phyloP scores from a whole-genome alignment of 2,888 invertebrate species.

The Lasioglossum figueresi region DNA sequence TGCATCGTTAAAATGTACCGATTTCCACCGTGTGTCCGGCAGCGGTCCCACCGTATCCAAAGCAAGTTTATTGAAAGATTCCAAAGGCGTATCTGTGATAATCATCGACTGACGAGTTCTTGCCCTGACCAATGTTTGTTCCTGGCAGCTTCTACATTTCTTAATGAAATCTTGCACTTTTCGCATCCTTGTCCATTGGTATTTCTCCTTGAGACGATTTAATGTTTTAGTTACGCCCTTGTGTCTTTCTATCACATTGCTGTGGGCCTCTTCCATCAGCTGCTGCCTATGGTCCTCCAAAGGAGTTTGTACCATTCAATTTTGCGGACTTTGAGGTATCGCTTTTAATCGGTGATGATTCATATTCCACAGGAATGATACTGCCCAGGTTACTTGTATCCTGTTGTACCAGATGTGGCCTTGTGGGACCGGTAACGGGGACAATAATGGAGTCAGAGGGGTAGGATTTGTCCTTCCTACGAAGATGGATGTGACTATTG shows the following conservation, averaged over 20 bases:
- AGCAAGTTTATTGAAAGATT: constrained; percentile 3
- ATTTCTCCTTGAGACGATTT: not conserved
- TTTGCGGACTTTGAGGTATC: not conserved
- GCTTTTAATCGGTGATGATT: not conserved
- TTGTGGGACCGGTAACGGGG: not conserved
- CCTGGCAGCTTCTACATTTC: constrained; percentile 18
- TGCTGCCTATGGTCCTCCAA: not conserved
- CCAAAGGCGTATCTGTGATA: not conserved
- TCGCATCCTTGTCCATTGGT: not conserved
- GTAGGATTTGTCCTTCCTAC: not conserved
- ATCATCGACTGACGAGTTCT: constrained; percentile 13
- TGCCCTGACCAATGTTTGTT: not conserved
- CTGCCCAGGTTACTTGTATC: not conserved
- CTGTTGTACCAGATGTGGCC: not conserved
- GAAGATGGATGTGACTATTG: fast-evolving
- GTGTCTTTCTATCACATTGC: not conserved
- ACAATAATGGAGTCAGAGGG: fast-evolving
- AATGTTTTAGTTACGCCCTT: not conserved
- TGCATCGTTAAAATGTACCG: not conserved
- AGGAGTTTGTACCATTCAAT: not conserved
- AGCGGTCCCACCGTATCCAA: constrained; percentile 28
- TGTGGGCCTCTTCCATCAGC: not conserved
- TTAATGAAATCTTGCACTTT: not conserved
- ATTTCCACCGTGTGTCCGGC: not conserved
- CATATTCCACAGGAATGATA: not conserved